These are phyloP conservation scores for Drosophila macrospina DNA, from an alignment of 2,888 invertebrate species.

Conservation along the genomic window DNA sequence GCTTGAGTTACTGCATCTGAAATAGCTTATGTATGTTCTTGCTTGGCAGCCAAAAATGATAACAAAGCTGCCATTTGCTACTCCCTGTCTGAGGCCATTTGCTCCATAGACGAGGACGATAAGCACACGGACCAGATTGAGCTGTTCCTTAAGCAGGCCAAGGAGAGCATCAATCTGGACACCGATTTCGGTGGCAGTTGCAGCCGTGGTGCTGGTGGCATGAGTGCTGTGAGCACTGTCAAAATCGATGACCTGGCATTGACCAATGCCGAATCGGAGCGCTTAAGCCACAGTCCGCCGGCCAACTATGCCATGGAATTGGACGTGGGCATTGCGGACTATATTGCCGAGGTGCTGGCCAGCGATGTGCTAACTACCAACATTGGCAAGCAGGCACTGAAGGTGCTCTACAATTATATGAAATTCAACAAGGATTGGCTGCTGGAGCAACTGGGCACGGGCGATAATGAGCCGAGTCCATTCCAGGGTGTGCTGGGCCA, in stretches of 20 bases:
- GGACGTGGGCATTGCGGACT: constrained; percentile 86
- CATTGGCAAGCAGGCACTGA: constrained; percentile 87
- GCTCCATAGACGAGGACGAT: constrained; percentile 92
- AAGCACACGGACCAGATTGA: constrained; percentile 92
- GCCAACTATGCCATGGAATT: constrained; percentile 83
- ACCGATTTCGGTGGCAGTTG: constrained; percentile 59
- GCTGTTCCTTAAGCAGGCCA: constrained; percentile 87
- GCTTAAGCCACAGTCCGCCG: constrained; percentile 82
- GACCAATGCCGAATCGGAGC: constrained; percentile 76
- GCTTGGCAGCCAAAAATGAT: constrained; percentile 58
- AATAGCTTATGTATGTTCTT: no score
- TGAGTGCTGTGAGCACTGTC: constrained; percentile 83
- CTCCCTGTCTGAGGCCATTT: constrained; percentile 92
- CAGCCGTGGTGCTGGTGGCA: constrained; percentile 65
- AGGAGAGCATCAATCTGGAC: constrained; percentile 86
- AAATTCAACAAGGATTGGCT: constrained; percentile 90
- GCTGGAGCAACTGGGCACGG: constrained; percentile 87
- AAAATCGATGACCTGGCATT: constrained; percentile 82
- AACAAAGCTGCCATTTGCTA: constrained; percentile 87
- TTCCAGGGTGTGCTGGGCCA: constrained; percentile 84
- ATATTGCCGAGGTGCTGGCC: constrained; percentile 87
- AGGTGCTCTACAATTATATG: constrained; percentile 88
- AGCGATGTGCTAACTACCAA: constrained; percentile 88
- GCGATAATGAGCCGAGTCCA: constrained; percentile 81
- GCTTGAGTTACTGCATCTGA: not conserved